These are phyloP conservation scores for Campylomormyrus numenius DNA, from an alignment of 2,113 vertebrate species.

Conservation along the genomic window DNA sequence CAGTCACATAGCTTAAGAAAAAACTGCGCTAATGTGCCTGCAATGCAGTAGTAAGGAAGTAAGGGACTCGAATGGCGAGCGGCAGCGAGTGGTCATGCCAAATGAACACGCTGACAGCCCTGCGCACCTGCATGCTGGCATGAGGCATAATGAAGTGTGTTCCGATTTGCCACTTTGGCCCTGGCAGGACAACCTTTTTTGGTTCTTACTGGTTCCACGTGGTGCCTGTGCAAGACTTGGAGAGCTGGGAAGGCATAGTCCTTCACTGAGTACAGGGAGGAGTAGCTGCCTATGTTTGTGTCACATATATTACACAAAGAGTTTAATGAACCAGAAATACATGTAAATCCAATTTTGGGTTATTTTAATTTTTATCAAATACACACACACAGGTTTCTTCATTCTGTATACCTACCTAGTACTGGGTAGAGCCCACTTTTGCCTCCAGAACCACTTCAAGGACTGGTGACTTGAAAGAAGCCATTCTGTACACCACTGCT, in stretches of 20 bases:
- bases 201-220: constrained; percentile 6
- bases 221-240: not conserved
- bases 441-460: not conserved
- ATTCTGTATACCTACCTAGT: not conserved
- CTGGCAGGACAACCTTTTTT: constrained; percentile 38
- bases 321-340: not conserved
- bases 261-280: not conserved
- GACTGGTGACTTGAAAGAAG: not conserved
- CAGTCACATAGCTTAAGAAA: constrained; percentile 25
- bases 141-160: constrained; percentile 64
- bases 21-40: constrained; percentile 65
- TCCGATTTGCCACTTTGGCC: constrained; percentile 50
- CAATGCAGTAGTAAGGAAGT: constrained; percentile 33
- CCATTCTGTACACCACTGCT: not conserved
- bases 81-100: constrained; percentile 14
- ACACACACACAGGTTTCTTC: not conserved
- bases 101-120: not conserved
- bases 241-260: constrained; percentile 20
- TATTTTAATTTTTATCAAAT: not conserved
- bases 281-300: not conserved
- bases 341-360: not conserved
- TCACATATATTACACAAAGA: not conserved
- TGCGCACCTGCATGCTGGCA: constrained; percentile 65
- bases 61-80: constrained; percentile 10
- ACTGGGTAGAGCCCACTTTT: not conserved